Evolutionary conservation across 2,113 vertebrate genomes (phyloP).

Genomic region (Amphilophus citrinellus): DNA sequence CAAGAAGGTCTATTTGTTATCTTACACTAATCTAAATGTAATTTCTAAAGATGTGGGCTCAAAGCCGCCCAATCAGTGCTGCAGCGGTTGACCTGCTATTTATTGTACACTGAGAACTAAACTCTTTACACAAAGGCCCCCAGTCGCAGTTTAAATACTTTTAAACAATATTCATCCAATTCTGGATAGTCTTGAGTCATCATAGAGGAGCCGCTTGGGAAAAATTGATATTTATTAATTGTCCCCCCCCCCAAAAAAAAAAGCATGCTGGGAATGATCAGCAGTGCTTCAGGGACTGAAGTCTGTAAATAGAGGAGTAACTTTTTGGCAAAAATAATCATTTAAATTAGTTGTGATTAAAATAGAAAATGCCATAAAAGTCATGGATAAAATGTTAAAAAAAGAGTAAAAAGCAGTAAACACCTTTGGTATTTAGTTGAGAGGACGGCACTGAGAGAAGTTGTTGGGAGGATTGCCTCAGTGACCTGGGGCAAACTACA

Average conservation of each 20-base stretch:
- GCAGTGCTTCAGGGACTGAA: background rate
- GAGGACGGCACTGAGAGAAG: too few species aligned
- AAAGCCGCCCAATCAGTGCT: too few species aligned
- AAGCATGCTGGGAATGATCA: background rate
- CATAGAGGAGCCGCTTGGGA: fast-evolving
- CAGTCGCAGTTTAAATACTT: background rate
- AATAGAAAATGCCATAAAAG: too few species aligned
- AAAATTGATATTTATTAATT: background rate
- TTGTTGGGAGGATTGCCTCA: background rate
- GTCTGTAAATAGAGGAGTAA: background rate
- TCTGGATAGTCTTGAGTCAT: background rate
- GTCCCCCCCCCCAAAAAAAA: background rate
- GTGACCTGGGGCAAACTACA: background rate
- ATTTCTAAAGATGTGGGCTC: background rate
- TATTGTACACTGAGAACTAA: background rate
- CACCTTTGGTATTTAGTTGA: too few species aligned
- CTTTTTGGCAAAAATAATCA: too few species aligned
- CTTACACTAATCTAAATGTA: background rate
- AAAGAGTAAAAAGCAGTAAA: too few species aligned
- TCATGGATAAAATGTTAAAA: too few species aligned
- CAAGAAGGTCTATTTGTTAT: background rate
- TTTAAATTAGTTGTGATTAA: too few species aligned
- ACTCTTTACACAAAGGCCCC: background rate
- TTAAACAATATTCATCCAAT: background rate
- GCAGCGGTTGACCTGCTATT: background rate